These are phyloP conservation scores for Glaucopsyche alexis DNA, from an alignment of 2,888 invertebrate genomes.

Conservation along the genomic window DNA sequence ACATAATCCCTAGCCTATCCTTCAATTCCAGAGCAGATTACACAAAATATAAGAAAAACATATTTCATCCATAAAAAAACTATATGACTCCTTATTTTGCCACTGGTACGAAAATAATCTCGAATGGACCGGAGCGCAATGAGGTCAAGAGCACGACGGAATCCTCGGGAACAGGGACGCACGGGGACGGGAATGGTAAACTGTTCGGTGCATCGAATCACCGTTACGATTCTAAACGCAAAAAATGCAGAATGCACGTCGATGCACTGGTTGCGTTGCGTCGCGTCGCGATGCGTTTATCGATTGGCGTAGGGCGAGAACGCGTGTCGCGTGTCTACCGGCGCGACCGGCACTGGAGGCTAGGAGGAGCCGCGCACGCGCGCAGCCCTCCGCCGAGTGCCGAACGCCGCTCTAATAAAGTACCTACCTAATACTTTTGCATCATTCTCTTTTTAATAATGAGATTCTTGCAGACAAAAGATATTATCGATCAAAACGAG, in stretches of 20 bases:
- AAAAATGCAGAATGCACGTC: conserved; percentile 13
- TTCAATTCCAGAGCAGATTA: conserved; percentile 37
- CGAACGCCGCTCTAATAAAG: background rate
- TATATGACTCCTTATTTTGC: conserved; percentile 12
- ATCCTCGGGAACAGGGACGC: conserved; percentile 37
- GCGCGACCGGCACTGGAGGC: conserved; percentile 72
- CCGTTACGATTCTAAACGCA: conserved; percentile 13
- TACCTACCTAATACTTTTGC: conserved; percentile 18
- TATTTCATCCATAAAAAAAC: conserved; percentile 28
- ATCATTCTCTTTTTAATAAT: conserved; percentile 2
- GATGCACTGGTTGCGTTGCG: conserved; percentile 38
- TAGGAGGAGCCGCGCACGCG: conserved; percentile 63
- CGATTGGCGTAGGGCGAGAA: conserved; percentile 52
- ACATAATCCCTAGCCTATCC: conserved; percentile 43
- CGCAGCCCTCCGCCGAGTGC: conserved; percentile 43
- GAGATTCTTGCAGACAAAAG: conserved; percentile 13
- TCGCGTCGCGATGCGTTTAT: conserved; percentile 46
- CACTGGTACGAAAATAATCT: conserved; percentile 35
- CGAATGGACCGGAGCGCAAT: conserved; percentile 16
- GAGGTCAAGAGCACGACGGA: conserved; percentile 39
- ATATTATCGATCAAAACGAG: background rate
- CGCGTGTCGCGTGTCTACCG: conserved; percentile 75
- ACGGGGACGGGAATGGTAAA: conserved; percentile 47
- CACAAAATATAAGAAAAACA: background rate
- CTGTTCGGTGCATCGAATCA: conserved; percentile 48